These are phyloP conservation scores for Tricholauxania praeusta DNA, from an alignment of 2,888 invertebrate species.

Conservation along the genomic window DNA sequence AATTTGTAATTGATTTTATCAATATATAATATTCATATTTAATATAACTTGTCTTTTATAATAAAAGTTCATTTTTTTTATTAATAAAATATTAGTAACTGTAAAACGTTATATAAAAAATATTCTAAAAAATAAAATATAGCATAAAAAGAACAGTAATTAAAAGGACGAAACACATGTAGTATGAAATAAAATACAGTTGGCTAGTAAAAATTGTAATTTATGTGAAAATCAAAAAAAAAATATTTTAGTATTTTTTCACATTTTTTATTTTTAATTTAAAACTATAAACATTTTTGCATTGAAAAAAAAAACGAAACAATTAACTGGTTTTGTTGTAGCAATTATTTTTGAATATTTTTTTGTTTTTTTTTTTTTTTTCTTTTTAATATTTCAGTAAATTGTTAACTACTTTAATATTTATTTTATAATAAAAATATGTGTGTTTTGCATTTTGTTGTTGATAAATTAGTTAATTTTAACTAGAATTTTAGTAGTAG, in stretches of 20 bases:
- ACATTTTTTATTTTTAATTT: neutral
- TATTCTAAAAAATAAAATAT: no score
- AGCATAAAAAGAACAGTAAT: no score
- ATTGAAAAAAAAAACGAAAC: neutral
- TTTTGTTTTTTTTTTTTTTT: no score
- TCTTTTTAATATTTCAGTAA: conserved; percentile 20
- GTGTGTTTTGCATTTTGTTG: conserved; percentile 26
- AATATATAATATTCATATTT: conserved; percentile 28
- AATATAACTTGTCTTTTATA: conserved; percentile 36
- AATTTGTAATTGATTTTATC: conserved; percentile 35
- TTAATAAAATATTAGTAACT: conserved; percentile 23
- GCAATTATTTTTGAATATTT: neutral
- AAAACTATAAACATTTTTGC: no score
- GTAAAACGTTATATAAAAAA: no score
- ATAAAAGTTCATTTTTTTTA: conserved; percentile 31
- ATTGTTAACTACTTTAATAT: conserved; percentile 24
- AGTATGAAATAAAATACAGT: neutral
- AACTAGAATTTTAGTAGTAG: neutral
- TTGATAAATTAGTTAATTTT: conserved; percentile 21
- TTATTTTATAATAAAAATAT: conserved; percentile 16
- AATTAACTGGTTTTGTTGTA: conserved; percentile 1
- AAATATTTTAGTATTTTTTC: neutral
- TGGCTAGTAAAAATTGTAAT: neutral
- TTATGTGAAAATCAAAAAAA: neutral
- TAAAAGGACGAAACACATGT: neutral